Evolutionary conservation across 2,888 invertebrate genomes (phyloP), one percentile per base, ranked within the genome.

Genomic region (Lampropteryx suffumata): DNA sequence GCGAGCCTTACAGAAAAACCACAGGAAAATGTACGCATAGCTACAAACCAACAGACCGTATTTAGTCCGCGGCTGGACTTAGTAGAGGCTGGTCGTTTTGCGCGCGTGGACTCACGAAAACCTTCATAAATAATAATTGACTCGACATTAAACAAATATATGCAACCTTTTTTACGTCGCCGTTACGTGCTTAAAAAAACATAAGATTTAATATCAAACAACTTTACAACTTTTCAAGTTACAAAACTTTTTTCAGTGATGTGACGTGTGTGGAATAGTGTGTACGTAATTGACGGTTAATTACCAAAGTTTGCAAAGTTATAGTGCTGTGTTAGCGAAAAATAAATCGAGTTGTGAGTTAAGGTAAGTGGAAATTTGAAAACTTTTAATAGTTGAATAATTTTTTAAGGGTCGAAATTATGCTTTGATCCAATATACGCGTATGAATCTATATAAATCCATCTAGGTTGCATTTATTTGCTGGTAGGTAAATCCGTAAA

Each of bases 191-290:
- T n/a, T n/a, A 45, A 42, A 48, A 59, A 27, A 55, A 44, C 41
- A 14, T 17, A 40, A 42, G 53, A 47, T 55, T 44, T 10, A 49
- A 51, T 46, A 46, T 52, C 44, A 48, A 53, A 49, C 28, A 32
- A 7, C 30, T 29, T 29, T 39, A 5, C 4, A 17, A 52, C 27
- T 44, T 53, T 24, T 10, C 33, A 30, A 30, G 47, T 48, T 44
- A 6, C 32, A 52, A 57, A 56, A 44, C 55, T 61, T 61, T 55
- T 35, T n/a, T 9, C n/a, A 49, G 52, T 55, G 50, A 12, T 50
- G 49, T 50, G 50, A 44, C 41, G 57, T 46, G 50, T 45, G 49
- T 34, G 56, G 9, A 47, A 50, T 50, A 55, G 55, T 60, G 57
- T 33, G 45, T 51, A 57, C 42, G 42, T 57, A 44, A 43, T 53